phyloP scores from a whole-genome alignment of 2,113 vertebrate species.

The Amphilophus citrinellus region DNA sequence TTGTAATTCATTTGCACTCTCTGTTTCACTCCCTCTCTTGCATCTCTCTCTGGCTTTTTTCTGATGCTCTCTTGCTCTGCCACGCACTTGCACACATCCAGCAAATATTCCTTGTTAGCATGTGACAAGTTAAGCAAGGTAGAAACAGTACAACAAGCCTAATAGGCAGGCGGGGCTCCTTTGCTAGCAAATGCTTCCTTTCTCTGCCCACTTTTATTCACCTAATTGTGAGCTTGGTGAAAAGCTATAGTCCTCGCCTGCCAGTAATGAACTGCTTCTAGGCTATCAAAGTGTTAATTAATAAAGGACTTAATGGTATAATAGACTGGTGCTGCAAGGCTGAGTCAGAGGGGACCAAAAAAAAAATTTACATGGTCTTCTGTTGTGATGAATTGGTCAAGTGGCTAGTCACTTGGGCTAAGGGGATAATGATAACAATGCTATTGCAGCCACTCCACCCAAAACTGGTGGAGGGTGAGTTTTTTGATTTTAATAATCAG shows the following conservation, averaged over 20 bases:
- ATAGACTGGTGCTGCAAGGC: constrained; percentile 48
- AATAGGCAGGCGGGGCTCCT: constrained; percentile 7
- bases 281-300: constrained; percentile 57
- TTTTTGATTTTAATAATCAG: constrained; percentile 9
- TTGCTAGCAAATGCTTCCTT: constrained; percentile 7
- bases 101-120: constrained; percentile 47
- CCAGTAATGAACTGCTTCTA: constrained; percentile 45
- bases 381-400: constrained; percentile 31
- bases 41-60: constrained; percentile 13
- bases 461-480: not conserved
- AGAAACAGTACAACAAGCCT: constrained; percentile 46
- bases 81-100: constrained; percentile 11
- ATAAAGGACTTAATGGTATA: constrained; percentile 54
- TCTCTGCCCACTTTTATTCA: constrained; percentile 23
- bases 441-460: constrained; percentile 20
- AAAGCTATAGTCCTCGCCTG: constrained; percentile 3
- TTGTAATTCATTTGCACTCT: constrained; percentile 67
- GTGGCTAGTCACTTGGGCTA: constrained; percentile 2
- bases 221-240: constrained; percentile 20
- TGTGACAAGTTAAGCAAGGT: constrained; percentile 47
- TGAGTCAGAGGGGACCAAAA: constrained; percentile 36
- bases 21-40: not conserved
- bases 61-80: not conserved
- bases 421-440: constrained; percentile 20
- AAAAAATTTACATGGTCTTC: constrained; percentile 11